Percentiles rank a stretch among this genome's conserved stretches.
Conservation (phyloP, 35 echinoderm and acorn worm species). For the Acanthaster planci region DNA sequence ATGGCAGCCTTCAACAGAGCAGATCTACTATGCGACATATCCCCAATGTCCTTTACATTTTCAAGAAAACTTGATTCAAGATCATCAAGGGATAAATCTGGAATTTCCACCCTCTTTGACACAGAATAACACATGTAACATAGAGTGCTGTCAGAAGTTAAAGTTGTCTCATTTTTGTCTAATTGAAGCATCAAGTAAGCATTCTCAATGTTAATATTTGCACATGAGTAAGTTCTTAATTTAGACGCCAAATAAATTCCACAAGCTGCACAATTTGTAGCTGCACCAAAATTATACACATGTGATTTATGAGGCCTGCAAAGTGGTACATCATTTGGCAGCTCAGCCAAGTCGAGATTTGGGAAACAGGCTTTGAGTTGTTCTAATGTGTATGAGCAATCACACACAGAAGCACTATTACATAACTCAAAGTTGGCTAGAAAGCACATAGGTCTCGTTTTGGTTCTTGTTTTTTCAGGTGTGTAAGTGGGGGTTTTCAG, state of each 20-base stretch:
- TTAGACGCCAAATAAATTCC: not conserved
- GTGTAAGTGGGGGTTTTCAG: too few relatives aligned
- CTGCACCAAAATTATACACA: slow-evolving; percentile 8
- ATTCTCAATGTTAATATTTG: slow-evolving; percentile 4
- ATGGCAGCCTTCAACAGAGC: not conserved
- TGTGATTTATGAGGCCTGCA: slow-evolving; percentile 14
- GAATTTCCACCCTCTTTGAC: not conserved
- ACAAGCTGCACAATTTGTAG: not conserved
- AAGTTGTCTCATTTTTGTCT: not conserved
- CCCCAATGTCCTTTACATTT: not conserved
- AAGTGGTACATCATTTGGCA: not conserved
- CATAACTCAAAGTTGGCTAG: not conserved
- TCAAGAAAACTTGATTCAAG: not conserved
- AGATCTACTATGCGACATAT: not conserved
- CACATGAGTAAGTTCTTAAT: not conserved
- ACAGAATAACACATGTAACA: slow-evolving; percentile 1
- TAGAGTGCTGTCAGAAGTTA: not conserved
- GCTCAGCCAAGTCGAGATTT: not conserved
- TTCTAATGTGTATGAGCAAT: not conserved
- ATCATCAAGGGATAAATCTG: slow-evolving; percentile 4
- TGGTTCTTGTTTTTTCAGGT: too few relatives aligned
- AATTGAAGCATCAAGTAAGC: not conserved
- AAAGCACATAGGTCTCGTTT: not conserved
- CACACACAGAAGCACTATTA: slow-evolving; percentile 1
- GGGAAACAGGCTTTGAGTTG: not conserved